Evolutionary conservation across 2,113 vertebrate species (phyloP).

Genomic region (Pipra filicauda): DNA sequence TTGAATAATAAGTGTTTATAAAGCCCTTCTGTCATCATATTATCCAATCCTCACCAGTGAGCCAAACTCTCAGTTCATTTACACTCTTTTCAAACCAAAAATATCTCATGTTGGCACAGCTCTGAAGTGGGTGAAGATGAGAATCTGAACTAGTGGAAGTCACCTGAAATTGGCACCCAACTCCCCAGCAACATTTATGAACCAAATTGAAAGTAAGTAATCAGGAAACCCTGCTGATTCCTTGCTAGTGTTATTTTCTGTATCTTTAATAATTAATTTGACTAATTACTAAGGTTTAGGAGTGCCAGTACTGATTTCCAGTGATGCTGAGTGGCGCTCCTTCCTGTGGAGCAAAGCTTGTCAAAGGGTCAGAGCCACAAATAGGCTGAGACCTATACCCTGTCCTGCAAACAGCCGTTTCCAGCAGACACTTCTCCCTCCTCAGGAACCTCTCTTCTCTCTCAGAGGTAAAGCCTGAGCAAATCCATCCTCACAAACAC

Average conservation of each 20-base stretch:
- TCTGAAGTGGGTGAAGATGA: neutral
- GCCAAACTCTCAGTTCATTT: constrained; percentile 47
- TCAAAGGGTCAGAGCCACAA: neutral
- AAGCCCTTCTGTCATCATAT: constrained; percentile 54
- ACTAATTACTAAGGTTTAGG: neutral
- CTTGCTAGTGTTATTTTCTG: neutral
- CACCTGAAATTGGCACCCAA: neutral
- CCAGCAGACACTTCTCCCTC: neutral
- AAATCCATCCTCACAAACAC: neutral
- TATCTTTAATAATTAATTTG: neutral
- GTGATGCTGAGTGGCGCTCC: neutral
- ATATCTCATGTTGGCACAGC: neutral
- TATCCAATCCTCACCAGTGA: constrained; percentile 1
- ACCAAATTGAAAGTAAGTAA: neutral
- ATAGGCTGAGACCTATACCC: rapidly evolving
- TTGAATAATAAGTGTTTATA: constrained; percentile 68
- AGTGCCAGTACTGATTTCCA: neutral
- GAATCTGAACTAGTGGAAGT: neutral
- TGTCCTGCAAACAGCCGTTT: neutral
- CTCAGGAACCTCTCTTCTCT: neutral
- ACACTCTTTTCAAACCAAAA: constrained; percentile 39
- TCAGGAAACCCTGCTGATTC: neutral
- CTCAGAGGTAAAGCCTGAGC: neutral
- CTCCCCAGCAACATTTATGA: neutral
- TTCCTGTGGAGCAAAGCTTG: neutral